A percentile compares a stretch with the other conserved stretches of the same genome.
phyloP scores from a whole-genome alignment of 2,113 vertebrate species.

The Oreamnos americanus region DNA sequence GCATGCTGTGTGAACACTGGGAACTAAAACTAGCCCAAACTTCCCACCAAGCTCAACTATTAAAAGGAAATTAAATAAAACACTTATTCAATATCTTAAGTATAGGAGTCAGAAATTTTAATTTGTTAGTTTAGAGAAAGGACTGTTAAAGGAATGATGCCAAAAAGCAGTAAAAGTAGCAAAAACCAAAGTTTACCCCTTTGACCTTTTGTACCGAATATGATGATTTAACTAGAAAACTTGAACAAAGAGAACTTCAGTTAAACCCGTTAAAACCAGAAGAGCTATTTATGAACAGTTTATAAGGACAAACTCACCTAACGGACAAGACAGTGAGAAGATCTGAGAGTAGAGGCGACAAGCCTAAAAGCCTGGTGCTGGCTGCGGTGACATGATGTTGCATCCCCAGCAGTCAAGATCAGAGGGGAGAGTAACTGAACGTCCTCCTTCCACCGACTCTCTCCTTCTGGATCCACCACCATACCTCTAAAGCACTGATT shows the following conservation, averaged over 20 bases:
- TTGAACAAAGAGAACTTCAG: background rate
- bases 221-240: background rate
- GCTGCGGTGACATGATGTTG: background rate
- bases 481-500: background rate
- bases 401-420: background rate
- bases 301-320: background rate
- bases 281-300: background rate
- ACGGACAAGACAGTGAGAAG: background rate
- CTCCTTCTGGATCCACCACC: background rate
- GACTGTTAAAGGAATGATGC: background rate
- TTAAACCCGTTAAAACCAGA: background rate
- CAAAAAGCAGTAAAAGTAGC: background rate
- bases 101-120: background rate
- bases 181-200: background rate
- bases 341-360: background rate
- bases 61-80: background rate
- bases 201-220: background rate
- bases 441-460: background rate
- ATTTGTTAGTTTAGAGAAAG: background rate
- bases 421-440: background rate
- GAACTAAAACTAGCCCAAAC: background rate
- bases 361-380: background rate
- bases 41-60: background rate
- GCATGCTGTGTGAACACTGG: background rate
- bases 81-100: background rate